phyloP scores from a whole-genome alignment of 2,888 invertebrate genomes.

The Ellobium chinense region DNA sequence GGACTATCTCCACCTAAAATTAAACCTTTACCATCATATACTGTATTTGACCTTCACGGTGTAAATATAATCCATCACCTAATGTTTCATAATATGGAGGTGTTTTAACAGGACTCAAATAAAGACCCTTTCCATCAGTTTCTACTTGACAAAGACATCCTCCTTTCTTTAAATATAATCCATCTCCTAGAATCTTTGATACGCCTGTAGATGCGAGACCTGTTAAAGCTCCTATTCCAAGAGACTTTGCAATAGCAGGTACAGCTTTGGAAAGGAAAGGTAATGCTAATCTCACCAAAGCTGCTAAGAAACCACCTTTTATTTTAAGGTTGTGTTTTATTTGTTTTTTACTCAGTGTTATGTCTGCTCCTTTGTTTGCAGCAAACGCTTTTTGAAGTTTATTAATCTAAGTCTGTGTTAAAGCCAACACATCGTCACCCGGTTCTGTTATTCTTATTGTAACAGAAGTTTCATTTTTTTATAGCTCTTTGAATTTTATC shows the following conservation, averaged over 20 bases:
- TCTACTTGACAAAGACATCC: conserved; percentile 49
- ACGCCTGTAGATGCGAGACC: conserved; percentile 44
- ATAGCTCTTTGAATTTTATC: neutral
- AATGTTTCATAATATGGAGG: conserved; percentile 38
- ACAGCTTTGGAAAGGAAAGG: conserved; percentile 43
- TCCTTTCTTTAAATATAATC: conserved; percentile 47
- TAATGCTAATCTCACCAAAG: conserved; percentile 35
- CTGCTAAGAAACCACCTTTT: conserved; percentile 45
- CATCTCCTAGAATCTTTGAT: conserved; percentile 32
- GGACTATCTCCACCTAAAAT: conserved; percentile 47
- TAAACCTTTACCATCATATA: conserved; percentile 43
- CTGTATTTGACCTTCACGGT: conserved; percentile 37
- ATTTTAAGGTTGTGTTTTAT: conserved; percentile 45
- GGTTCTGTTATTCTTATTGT: conserved; percentile 31
- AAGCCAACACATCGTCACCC: conserved; percentile 38
- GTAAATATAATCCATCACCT: conserved; percentile 49
- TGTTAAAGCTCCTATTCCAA: conserved; percentile 46
- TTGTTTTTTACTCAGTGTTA: conserved; percentile 45
- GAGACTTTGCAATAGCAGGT: conserved; percentile 26
- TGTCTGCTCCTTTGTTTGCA: conserved; percentile 41
- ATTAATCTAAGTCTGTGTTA: conserved; percentile 46
- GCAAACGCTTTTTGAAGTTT: conserved; percentile 39
- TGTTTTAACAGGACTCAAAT: no score
- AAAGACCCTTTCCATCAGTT: conserved; percentile 51
- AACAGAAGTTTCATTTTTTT: conserved; percentile 30